These are phyloP conservation scores for Streblospio benedicti DNA, from an alignment of 1,140 invertebrate species.

Conservation along the genomic window DNA sequence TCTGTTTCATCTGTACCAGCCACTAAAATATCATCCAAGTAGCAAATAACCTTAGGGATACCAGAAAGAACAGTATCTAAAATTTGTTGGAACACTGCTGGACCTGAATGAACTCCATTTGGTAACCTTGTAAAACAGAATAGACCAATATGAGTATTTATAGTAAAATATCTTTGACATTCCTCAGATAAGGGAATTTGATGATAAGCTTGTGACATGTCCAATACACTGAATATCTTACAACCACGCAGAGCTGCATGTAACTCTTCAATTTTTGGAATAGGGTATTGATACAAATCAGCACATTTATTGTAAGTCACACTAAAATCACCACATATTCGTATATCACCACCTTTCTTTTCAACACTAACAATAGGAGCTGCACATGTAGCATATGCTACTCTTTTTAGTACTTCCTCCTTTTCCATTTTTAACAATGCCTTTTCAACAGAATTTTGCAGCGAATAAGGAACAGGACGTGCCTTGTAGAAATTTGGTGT, in stretches of 20 bases:
- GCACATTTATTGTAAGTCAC: no score
- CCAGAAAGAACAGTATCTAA: constrained; percentile 42
- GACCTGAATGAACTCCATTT: constrained; percentile 49
- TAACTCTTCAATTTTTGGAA: constrained; percentile 32
- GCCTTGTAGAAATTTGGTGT: no score
- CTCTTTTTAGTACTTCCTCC: no score
- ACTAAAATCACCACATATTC: no score
- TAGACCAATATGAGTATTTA: constrained; percentile 47
- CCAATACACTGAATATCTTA: constrained; percentile 30
- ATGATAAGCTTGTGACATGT: constrained; percentile 26
- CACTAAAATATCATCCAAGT: constrained; percentile 20
- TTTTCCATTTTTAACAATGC: no score
- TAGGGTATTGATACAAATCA: no score
- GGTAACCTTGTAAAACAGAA: constrained; percentile 46
- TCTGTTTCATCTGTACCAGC: constrained; percentile 15
- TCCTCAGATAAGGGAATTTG: constrained; percentile 19
- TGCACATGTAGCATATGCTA: no score
- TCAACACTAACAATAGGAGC: no score
- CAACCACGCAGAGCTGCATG: constrained; percentile 27
- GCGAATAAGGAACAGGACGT: no score
- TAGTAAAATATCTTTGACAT: constrained; percentile 22
- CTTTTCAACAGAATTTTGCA: no score
- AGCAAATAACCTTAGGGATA: constrained; percentile 27
- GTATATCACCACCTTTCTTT: no score
- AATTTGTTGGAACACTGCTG: constrained; percentile 49